phyloP scores from a whole-genome alignment of 2,113 vertebrate genomes.

The Hyperopisus bebe region DNA sequence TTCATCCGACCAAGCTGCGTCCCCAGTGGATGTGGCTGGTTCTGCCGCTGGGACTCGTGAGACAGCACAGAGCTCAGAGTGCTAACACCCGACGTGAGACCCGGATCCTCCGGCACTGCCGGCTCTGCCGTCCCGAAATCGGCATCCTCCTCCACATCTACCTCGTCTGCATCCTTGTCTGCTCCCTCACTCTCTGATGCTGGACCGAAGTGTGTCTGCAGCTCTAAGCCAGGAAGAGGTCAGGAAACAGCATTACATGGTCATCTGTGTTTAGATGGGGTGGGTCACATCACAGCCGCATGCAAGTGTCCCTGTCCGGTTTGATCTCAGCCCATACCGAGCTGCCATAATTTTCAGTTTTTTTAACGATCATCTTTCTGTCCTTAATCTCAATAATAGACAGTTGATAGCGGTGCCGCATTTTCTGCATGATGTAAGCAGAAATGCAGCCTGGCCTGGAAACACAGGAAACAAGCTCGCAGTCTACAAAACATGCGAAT shows the following conservation, averaged over 20 bases:
- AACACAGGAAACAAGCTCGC: neutral
- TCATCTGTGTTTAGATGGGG: neutral
- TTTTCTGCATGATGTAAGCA: neutral
- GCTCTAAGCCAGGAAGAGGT: conserved; percentile 57
- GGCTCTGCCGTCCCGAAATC: conserved; percentile 51
- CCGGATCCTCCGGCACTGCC: conserved; percentile 38
- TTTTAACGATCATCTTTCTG: neutral
- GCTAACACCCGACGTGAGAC: conserved; percentile 34
- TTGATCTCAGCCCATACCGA: neutral
- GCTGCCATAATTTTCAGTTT: neutral
- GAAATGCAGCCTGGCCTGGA: neutral
- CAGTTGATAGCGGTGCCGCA: neutral
- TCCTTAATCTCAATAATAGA: neutral
- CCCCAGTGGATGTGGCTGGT: conserved; percentile 63
- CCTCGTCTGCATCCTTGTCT: conserved; percentile 71
- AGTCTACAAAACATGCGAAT: neutral
- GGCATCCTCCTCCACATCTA: conserved; percentile 57
- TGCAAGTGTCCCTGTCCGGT: neutral
- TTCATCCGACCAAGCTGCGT: conserved; percentile 70
- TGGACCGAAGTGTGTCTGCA: conserved; percentile 76
- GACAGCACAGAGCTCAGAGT: conserved; percentile 47
- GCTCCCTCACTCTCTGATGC: conserved; percentile 70
- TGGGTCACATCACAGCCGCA: neutral
- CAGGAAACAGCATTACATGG: neutral
- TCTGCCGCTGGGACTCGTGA: conserved; percentile 55